Conservation (phyloP, 2,888 invertebrate genomes). For the Parapristionchus giblindavisi region DNA sequence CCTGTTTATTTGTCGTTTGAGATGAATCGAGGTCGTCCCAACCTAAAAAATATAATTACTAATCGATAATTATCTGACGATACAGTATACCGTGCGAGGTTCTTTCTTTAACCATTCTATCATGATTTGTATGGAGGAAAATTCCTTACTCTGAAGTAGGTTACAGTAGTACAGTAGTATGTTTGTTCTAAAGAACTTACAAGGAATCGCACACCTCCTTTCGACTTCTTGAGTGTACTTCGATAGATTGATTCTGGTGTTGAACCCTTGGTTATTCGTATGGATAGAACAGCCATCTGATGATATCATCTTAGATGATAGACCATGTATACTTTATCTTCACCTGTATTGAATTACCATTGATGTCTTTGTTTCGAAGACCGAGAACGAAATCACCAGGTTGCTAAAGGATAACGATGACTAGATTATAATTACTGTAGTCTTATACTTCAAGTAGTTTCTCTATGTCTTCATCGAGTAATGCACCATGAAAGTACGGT, state of each 20-base stretch:
- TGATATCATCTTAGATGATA: neutral
- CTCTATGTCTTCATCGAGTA: slow-evolving; percentile 58
- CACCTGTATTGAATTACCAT: slow-evolving; percentile 14
- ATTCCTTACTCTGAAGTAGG: slow-evolving; percentile 44
- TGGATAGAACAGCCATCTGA: slow-evolving; percentile 14
- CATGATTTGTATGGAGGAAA: slow-evolving; percentile 43
- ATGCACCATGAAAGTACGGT: slow-evolving; percentile 60
- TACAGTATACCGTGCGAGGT: slow-evolving; percentile 39
- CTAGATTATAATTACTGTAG: neutral
- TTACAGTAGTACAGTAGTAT: neutral
- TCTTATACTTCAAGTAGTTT: slow-evolving; percentile 45
- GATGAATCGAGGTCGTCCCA: slow-evolving; percentile 43
- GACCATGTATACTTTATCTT: neutral
- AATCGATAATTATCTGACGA: neutral
- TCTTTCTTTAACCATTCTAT: slow-evolving; percentile 48
- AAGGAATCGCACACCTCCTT: slow-evolving; percentile 10
- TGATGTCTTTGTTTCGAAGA: neutral
- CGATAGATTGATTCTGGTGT: slow-evolving; percentile 3
- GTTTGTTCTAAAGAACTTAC: neutral
- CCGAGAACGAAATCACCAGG: slow-evolving; percentile 22
- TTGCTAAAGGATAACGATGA: neutral
- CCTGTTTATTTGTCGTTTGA: slow-evolving; percentile 53
- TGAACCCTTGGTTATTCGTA: neutral
- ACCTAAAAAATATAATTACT: slow-evolving; percentile 11
- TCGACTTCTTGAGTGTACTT: slow-evolving; percentile 13